Base-by-base conservation (phyloP, 92 coral and sea anemone species). In the Phymanthus crucifer region DNA sequence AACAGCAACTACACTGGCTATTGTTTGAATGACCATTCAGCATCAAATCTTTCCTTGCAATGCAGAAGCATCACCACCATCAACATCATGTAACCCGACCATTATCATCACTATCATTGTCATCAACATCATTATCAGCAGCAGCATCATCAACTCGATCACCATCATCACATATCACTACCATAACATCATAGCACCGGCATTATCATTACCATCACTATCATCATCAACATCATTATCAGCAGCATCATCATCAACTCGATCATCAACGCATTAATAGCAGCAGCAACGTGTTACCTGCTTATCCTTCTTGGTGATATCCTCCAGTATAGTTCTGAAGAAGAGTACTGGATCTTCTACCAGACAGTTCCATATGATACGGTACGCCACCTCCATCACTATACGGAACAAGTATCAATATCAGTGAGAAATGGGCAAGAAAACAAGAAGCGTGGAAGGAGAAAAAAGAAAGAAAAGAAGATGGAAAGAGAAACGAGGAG, bases 281-380 rank as follows among this genome's bases (percentile, higher is more conserved):
- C 79, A 33, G n/a, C n/a, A 50, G 35, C 2, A 19, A 33, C 33
- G 0, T 66, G 29, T 33, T 43, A 96, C 99, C 99, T 96, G 99
- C 73, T 93, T 96, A 85, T 88, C 90, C 56, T 87, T 91, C 90
- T 93, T 96, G 50, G 99, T 96, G 29, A 96, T 84, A 74, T 96
- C 90, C 80, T 96, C 99, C 14, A 96, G 85, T 46, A 96, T 89
- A 11, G 93, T 91, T 73, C 99, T 86, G 76, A 96, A 96, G 86
- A 96, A 96, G 70, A 96, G 86, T 9, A 86, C 85, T 13, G 99
- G 99, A 71, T 96, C 97, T 72, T 96, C 98, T 23, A 96, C 93
- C 46, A 96, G 76, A 66, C 96, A 96, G 50, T 80, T 92, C 99
- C 99, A 96, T 57, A 96, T 86, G 2, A 90, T 84, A 0, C 98